phyloP scores from a whole-genome alignment of 2,888 invertebrate species.

The Opisthograptis luteolata region DNA sequence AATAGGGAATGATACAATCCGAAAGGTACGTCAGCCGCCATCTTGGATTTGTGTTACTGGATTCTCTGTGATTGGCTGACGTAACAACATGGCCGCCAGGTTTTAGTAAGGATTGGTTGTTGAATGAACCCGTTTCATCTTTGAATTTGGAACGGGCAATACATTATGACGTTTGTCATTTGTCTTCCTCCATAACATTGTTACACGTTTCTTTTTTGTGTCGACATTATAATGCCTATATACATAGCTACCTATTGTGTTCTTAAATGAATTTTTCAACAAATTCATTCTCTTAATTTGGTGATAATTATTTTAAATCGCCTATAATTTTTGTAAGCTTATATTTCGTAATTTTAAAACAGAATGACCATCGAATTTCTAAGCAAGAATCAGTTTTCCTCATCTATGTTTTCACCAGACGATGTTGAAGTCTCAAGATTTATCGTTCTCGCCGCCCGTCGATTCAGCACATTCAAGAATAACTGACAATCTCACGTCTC shows the following conservation, averaged over 20 bases:
- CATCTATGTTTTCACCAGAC: slow-evolving; percentile 69
- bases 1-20: slow-evolving; percentile 65
- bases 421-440: slow-evolving; percentile 69
- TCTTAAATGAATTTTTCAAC: too few species aligned
- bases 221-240: too few species aligned
- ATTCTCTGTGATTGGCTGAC: slow-evolving; percentile 68
- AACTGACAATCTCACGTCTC: slow-evolving; percentile 75
- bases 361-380: slow-evolving; percentile 5
- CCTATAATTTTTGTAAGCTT: too few species aligned
- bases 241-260: too few species aligned
- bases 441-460: slow-evolving; percentile 71
- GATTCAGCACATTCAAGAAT: slow-evolving; percentile 77
- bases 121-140: slow-evolving; percentile 40
- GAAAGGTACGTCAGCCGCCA: slow-evolving; percentile 65
- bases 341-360: too few species aligned
- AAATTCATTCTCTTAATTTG: slow-evolving; percentile 1
- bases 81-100: slow-evolving; percentile 71
- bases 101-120: slow-evolving; percentile 49
- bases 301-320: background rate
- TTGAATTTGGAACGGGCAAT: slow-evolving; percentile 29
- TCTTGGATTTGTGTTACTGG: slow-evolving; percentile 56
- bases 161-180: background rate
- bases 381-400: slow-evolving; percentile 30
- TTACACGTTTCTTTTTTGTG: too few species aligned
- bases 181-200: too few species aligned